A percentile compares a stretch with the other conserved stretches of the same genome.
Conservation (phyloP, 2,888 invertebrate genomes). For the Callyntrura sp. region DNA sequence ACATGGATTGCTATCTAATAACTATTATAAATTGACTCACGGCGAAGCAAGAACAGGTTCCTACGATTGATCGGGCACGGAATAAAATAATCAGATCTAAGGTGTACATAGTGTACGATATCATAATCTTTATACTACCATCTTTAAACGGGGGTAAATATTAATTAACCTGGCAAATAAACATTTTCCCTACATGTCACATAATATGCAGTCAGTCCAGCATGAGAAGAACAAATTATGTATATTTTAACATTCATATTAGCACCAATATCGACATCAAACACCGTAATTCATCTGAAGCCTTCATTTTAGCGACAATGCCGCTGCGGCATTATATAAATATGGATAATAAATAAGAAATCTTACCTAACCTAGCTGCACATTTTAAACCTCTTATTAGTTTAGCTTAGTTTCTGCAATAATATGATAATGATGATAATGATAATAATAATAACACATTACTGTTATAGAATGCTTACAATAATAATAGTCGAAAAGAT, state of each 20-base stretch:
- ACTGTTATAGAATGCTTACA: constrained; percentile 15
- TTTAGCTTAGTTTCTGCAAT: too few species aligned
- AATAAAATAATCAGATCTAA: constrained; percentile 53
- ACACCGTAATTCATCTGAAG: neutral
- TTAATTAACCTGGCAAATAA: constrained; percentile 22
- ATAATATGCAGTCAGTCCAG: constrained; percentile 25
- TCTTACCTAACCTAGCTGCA: constrained; percentile 1
- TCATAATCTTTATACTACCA: constrained; percentile 8
- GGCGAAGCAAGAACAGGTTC: neutral
- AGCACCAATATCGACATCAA: constrained; percentile 57
- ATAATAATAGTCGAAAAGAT: constrained; percentile 26
- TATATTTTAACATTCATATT: constrained; percentile 35
- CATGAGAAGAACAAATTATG: constrained; percentile 6
- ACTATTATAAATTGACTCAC: neutral
- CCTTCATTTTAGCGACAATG: neutral
- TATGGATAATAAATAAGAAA: neutral
- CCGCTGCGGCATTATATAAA: neutral
- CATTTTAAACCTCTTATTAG: neutral
- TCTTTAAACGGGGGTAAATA: constrained; percentile 62
- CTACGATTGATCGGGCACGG: neutral
- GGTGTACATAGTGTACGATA: neutral
- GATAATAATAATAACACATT: constrained; percentile 1
- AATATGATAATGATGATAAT: neutral
- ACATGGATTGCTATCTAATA: neutral
- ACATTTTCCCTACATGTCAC: neutral